Evolutionary conservation across 2,113 vertebrate genomes (phyloP).

Genomic region (Sarotherodon lohbergeri): DNA sequence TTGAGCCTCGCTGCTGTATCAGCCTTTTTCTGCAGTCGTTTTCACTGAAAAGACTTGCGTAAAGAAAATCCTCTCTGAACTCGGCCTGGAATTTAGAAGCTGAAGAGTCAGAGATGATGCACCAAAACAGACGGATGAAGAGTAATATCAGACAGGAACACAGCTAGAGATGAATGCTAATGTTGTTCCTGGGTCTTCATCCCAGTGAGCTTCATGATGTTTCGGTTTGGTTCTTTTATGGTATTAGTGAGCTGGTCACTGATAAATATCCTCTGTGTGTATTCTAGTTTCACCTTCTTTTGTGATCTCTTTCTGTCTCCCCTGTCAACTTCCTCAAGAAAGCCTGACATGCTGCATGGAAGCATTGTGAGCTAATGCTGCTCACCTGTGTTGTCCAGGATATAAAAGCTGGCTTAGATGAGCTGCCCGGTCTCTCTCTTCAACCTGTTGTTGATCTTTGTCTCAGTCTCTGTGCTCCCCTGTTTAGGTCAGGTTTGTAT

Average conservation of each 20-base stretch:
- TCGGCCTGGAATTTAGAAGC: neutral
- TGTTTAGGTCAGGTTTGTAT: neutral
- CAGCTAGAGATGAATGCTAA: neutral
- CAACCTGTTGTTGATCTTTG: neutral
- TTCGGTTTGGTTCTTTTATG: neutral
- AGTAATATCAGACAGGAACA: neutral
- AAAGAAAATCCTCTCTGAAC: neutral
- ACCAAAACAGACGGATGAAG: neutral
- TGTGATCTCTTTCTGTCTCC: neutral
- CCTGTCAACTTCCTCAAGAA: neutral
- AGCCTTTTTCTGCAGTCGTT: neutral
- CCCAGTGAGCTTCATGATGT: neutral
- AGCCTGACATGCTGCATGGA: neutral
- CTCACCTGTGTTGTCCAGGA: neutral
- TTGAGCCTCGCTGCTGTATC: neutral
- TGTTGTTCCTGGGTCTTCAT: neutral
- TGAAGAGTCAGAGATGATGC: neutral
- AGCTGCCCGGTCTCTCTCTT: neutral
- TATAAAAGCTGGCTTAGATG: rapidly evolving
- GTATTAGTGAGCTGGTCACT: neutral
- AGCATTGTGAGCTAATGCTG: rapidly evolving
- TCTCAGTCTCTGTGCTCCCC: neutral
- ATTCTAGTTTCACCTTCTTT: neutral
- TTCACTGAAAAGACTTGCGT: neutral
- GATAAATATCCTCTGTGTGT: neutral